A percentile compares a stretch with the other conserved stretches of the same genome.
phyloP scores from a whole-genome alignment of 2,888 invertebrate species.

The Salticus scenicus region DNA sequence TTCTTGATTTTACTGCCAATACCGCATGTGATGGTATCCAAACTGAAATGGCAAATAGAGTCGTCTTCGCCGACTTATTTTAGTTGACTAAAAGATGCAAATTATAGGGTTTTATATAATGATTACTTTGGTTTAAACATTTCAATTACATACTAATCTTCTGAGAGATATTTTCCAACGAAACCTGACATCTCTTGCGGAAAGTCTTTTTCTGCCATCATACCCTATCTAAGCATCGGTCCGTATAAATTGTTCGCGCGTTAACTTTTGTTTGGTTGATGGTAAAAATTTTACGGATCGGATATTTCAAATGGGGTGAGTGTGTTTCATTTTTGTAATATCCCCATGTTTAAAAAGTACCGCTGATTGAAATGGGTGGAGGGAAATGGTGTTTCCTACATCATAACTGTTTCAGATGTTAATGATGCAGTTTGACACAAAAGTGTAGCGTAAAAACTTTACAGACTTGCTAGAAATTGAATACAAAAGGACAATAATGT shows the following conservation, averaged over 20 bases:
- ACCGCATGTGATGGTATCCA: no score
- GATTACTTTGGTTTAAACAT: conserved; percentile 12
- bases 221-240: conserved; percentile 58
- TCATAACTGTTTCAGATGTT: no score
- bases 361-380: background rate
- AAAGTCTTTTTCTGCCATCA: conserved; percentile 36
- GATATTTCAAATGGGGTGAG: conserved; percentile 30
- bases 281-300: conserved; percentile 48
- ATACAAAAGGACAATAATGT: background rate
- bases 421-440: background rate
- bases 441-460: background rate
- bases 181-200: conserved; percentile 22
- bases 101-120: conserved; percentile 16
- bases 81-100: background rate
- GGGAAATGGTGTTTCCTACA: background rate
- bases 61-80: background rate
- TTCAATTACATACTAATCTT: conserved; percentile 27
- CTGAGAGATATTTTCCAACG: conserved; percentile 22
- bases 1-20: no score
- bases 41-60: background rate
- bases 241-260: conserved; percentile 63
- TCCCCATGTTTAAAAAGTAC: background rate
- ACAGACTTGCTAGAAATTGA: background rate
- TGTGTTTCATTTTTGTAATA: conserved; percentile 14
- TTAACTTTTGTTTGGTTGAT: conserved; percentile 31